These are phyloP conservation scores for Hephaestus fuliginosus DNA, from an alignment of 2,797 vertebrate genomes.

Conservation along the genomic window DNA sequence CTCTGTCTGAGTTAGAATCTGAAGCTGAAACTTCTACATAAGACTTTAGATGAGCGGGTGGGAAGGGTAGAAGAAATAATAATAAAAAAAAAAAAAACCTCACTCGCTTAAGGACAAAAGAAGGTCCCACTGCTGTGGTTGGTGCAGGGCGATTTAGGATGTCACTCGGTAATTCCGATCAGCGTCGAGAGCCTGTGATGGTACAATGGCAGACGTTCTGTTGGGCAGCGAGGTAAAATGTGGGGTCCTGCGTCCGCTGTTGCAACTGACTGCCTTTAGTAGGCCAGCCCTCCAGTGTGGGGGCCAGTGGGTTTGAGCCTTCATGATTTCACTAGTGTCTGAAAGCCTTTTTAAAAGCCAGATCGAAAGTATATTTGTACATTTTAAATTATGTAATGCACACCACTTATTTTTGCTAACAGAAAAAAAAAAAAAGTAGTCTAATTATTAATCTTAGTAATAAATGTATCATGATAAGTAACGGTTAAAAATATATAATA, in stretches of 20 bases:
- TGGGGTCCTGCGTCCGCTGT: slow-evolving; percentile 50
- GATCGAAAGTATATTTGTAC: slow-evolving; percentile 85
- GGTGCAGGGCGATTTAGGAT: slow-evolving; percentile 18
- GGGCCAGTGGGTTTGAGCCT: slow-evolving; percentile 69
- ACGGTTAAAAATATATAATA: slow-evolving; percentile 70
- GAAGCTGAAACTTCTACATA: slow-evolving; percentile 66
- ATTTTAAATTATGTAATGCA: slow-evolving; percentile 85
- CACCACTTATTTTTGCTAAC: slow-evolving; percentile 88
- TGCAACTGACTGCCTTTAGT: slow-evolving; percentile 61
- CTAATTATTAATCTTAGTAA: slow-evolving; percentile 81
- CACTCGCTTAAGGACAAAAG: slow-evolving; percentile 36
- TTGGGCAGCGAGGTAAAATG: slow-evolving; percentile 21
- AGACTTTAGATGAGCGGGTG: slow-evolving; percentile 52
- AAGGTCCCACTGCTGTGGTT: slow-evolving; percentile 34
- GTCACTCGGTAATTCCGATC: slow-evolving; percentile 2
- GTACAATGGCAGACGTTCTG: slow-evolving; percentile 57
- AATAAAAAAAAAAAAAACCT: slow-evolving; percentile 37
- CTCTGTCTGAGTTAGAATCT: slow-evolving; percentile 68
- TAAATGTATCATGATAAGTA: slow-evolving; percentile 76
- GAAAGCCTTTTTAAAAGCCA: slow-evolving; percentile 83
- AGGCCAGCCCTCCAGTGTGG: slow-evolving; percentile 54
- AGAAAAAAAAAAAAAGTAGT: slow-evolving; percentile 70
- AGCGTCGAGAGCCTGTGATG: slow-evolving; percentile 38
- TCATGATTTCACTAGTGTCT: slow-evolving; percentile 73
- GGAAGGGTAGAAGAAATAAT: slow-evolving; percentile 8